Evolutionary conservation across 2,113 vertebrate genomes (phyloP), one percentile per base, ranked within the genome.

Genomic region (Ptilorrhoa leucosticta): DNA sequence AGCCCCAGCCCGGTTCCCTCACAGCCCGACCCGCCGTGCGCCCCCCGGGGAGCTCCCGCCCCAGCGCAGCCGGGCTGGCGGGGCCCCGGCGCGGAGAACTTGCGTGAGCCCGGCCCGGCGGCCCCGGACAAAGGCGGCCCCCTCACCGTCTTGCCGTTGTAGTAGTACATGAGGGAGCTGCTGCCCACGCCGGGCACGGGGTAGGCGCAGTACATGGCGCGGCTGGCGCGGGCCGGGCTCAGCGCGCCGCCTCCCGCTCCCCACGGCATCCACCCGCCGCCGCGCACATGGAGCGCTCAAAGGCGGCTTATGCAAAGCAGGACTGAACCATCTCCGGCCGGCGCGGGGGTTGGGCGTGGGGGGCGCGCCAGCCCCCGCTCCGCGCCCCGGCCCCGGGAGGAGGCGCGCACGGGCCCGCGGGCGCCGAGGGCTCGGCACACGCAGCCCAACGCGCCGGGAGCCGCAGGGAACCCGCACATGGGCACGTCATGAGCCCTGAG

Each of bases 91-190:
- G 76, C 61, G 21, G 47, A 51, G 18, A 71, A 44, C 56, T 61
- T 30, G 80, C 66, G 26, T 4, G 66, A 58, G 64, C 53, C 44
- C 35, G 24, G 54, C 50, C 19, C 58, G 58, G 71, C 58, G 13
- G 70, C 58, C 70, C 64, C 90, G 85, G 58, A 97, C 97, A 98
- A 98, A 98, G 95, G 80, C 97, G 94, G 91, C 66, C 60, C 98
- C 99, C 99, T 98, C 82, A 99, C 99, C 98, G 99, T 99, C 98
- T 99, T 99, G 69, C 99, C 99, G 97, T 99, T 99, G 98, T 99
- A 99, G 98, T 99, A 99, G 98, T 99, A 99, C 99, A 99, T 99
- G 98, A 99, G 98, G 96, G 99, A 99, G 98, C 98, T 99, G 98
- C 98, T 99, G 97, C 98, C 99, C 99, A 99, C 98, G 98, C 99